These are phyloP conservation scores for Sturnira hondurensis DNA, from an alignment of 2,113 vertebrate genomes.

Conservation along the genomic window DNA sequence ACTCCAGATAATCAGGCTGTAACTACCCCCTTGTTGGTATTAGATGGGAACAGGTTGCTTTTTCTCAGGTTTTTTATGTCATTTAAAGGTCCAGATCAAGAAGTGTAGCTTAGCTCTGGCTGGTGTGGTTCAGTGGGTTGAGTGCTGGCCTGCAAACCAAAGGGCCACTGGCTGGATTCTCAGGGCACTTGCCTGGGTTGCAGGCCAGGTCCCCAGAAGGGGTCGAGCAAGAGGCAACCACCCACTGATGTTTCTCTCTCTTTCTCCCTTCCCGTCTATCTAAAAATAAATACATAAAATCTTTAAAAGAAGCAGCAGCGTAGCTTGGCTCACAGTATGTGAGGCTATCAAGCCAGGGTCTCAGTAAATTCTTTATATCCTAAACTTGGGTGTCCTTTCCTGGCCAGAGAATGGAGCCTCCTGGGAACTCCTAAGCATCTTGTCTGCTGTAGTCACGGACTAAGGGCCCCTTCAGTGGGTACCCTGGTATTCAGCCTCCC, in stretches of 20 bases:
- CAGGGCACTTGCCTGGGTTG: too few species aligned
- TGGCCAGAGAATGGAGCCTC: background rate
- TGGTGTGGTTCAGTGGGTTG: too few species aligned
- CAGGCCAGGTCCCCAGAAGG: too few species aligned
- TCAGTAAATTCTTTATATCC: background rate
- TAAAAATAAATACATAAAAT: too few species aligned
- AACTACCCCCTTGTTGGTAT: background rate
- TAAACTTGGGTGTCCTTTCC: background rate
- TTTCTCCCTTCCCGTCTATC: too few species aligned
- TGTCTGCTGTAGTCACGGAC: background rate
- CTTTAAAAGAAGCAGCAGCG: background rate
- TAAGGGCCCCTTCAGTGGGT: background rate
- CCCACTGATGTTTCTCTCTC: too few species aligned
- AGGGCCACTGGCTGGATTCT: too few species aligned
- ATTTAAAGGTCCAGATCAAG: conserved; percentile 1
- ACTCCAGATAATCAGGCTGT: background rate
- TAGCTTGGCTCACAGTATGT: background rate
- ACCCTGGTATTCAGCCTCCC: background rate
- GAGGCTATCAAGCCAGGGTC: background rate
- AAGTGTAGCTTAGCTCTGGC: background rate
- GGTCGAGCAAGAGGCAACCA: too few species aligned
- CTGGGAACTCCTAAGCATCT: background rate
- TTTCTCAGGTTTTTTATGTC: background rate
- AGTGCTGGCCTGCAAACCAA: too few species aligned
- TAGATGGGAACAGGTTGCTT: background rate